Conservation (phyloP, 2,113 vertebrate genomes). For the Mastomys natalensis region DNA sequence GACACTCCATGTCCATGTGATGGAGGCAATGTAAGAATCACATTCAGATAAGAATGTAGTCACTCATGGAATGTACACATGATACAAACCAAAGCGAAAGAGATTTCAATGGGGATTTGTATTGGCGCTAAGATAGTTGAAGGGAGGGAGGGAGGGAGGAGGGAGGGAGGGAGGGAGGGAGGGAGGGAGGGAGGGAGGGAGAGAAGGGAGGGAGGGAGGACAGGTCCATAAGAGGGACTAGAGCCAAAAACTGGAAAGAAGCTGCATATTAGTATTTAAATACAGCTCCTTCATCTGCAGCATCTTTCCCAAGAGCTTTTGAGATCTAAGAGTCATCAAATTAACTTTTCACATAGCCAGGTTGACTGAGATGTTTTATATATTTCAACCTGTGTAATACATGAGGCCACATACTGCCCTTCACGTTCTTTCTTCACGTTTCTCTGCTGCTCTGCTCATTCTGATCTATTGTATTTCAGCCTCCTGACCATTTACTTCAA, state of each 20-base stretch:
- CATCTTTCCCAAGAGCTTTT: slow-evolving; percentile 22
- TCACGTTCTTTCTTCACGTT: not conserved
- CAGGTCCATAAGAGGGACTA: not conserved
- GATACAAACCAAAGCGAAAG: not conserved
- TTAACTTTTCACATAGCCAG: slow-evolving; percentile 21
- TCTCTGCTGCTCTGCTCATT: not conserved
- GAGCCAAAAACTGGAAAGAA: slow-evolving; percentile 10
- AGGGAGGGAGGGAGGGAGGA: not conserved
- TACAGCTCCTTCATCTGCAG: not conserved
- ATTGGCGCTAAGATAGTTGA: not conserved
- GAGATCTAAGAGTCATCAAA: not conserved
- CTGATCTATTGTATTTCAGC: not conserved
- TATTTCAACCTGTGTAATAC: not conserved
- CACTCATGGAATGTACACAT: not conserved
- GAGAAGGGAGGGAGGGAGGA: too few relatives aligned
- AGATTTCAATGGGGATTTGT: not conserved
- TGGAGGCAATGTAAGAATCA: not conserved
- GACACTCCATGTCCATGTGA: not conserved
- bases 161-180: too few relatives aligned
- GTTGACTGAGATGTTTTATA: slow-evolving; percentile 25
- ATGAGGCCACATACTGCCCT: not conserved
- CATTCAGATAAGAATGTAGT: not conserved
- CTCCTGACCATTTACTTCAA: not conserved
- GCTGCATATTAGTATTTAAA: not conserved
- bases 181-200: not conserved